Evolutionary conservation across 2,113 vertebrate species (phyloP), one percentile per base, ranked within the genome.

Genomic region (Gorsachius goisagi): DNA sequence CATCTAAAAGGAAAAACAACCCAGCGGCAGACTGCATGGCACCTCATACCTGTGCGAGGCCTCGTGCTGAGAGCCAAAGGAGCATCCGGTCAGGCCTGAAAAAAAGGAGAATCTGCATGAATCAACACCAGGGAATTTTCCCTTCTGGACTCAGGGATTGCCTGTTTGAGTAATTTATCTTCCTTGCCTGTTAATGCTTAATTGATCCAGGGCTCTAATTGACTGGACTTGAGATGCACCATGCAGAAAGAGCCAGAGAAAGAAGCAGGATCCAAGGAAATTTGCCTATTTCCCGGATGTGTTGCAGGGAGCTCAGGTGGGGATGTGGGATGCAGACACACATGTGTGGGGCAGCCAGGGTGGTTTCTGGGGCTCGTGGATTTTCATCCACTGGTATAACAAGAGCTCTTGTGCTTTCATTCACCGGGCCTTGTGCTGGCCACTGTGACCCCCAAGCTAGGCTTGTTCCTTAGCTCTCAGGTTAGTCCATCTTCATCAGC

Each of bases 231-330:
- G 53, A 85, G 81, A 47, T 3, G 5, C 24, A 13, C 9, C 7
- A 0, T 8, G 28, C 5, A 58, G 63, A 50, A 79, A 77, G 78
- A n/a, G 33, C 3, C 0, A 0, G 79, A 76, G 41, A 88, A 68
- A 64, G 68, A 59, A 30, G 24, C 15, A 74, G 62, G 35, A 69
- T 85, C 30, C 41, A 20, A 60, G 50, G 71, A 90, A 88, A 76
- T 82, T 0, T 15, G 30, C 13, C 28, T 27, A 1, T 35, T 89
- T 88, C 71, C 56, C 0, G 6, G n/a, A 30, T 5, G 1, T 55
- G 28, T 17, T 73, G 12, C 5, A 1, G 4, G 41, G 27, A 81
- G 2, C 7, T 86, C 0, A 5, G 20, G 0, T 15, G n/a, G 37
- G 13, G 4, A 24, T 53, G 21, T 39, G 2, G 32, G n/a, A 37